Evolutionary conservation across 1,140 invertebrate genomes (phyloP).

Genomic region (Gryllus bimaculatus): DNA sequence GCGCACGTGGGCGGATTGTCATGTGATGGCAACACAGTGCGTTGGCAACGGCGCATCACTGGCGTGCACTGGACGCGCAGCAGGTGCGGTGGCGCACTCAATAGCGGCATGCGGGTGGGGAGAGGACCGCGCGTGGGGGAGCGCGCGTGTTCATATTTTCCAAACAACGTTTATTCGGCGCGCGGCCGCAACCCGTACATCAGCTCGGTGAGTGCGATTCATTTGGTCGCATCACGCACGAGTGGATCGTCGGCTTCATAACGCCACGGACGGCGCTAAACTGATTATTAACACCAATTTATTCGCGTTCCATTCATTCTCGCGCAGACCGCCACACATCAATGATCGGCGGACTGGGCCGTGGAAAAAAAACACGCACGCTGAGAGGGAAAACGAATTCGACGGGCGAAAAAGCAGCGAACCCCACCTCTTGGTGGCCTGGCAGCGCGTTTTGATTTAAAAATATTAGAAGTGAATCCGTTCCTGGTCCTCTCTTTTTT

Average conservation of each 20-base stretch:
- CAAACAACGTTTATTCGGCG: not conserved
- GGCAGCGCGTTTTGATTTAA: too few relatives aligned
- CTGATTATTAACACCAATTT: constrained; percentile 2
- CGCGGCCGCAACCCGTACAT: not conserved
- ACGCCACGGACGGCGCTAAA: not conserved
- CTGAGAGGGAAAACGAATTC: too few relatives aligned
- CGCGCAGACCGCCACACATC: not conserved
- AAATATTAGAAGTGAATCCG: too few relatives aligned
- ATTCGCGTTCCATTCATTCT: not conserved
- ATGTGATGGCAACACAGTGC: too few relatives aligned
- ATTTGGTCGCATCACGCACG: not conserved
- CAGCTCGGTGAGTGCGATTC: not conserved
- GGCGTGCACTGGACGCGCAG: too few relatives aligned
- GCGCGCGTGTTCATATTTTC: not conserved
- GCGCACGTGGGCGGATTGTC: too few relatives aligned
- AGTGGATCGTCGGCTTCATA: not conserved
- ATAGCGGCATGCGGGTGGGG: too few relatives aligned
- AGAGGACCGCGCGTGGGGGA: too few relatives aligned
- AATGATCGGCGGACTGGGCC: not conserved
- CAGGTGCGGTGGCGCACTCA: too few relatives aligned
- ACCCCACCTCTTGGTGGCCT: too few relatives aligned
- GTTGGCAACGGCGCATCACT: too few relatives aligned
- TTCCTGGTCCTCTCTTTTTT: not conserved
- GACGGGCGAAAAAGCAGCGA: too few relatives aligned
- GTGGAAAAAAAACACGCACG: not conserved